Evolutionary conservation across 2,113 vertebrate genomes (phyloP).

Genomic region (Phycodurus eques): DNA sequence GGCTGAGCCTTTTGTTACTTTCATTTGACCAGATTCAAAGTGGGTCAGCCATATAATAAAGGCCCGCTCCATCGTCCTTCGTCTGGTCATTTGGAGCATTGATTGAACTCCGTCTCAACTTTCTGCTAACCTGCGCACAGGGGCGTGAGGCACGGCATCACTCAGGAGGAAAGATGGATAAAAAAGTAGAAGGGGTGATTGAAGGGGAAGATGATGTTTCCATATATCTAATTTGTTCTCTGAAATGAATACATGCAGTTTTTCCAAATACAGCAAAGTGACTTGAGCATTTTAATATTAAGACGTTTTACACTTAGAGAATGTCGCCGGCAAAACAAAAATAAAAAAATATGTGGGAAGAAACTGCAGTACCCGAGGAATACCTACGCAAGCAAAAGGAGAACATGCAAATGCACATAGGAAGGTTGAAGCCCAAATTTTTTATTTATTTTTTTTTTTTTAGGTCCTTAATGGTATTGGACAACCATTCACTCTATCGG

Average conservation of each 20-base stretch:
- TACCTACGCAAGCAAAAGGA: too few relatives aligned
- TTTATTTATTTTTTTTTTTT: too few relatives aligned
- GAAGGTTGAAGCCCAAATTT: too few relatives aligned
- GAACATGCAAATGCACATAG: too few relatives aligned
- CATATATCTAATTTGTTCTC: conserved; percentile 39
- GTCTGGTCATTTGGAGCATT: conserved; percentile 60
- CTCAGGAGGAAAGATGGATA: conserved; percentile 4
- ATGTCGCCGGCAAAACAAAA: neutral
- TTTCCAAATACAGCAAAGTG: conserved; percentile 47
- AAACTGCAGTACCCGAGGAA: too few relatives aligned
- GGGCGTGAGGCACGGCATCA: conserved; percentile 62
- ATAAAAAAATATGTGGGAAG: neutral
- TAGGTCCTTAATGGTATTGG: too few relatives aligned
- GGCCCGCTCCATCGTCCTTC: conserved; percentile 46
- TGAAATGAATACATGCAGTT: conserved; percentile 12
- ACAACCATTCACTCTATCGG: too few relatives aligned
- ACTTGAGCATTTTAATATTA: conserved; percentile 35
- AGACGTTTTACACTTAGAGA: conserved; percentile 5
- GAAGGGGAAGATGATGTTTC: conserved; percentile 53
- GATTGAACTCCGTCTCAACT: conserved; percentile 70
- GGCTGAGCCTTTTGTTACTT: conserved; percentile 36
- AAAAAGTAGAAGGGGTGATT: conserved; percentile 38
- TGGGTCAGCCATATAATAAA: conserved; percentile 58
- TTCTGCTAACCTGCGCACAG: conserved; percentile 59
- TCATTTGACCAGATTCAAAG: conserved; percentile 40